Percentiles rank a stretch among this genome's conserved stretches.
Evolutionary conservation across 1,140 invertebrate genomes (phyloP).

Genomic region (Chymomyza costata): DNA sequence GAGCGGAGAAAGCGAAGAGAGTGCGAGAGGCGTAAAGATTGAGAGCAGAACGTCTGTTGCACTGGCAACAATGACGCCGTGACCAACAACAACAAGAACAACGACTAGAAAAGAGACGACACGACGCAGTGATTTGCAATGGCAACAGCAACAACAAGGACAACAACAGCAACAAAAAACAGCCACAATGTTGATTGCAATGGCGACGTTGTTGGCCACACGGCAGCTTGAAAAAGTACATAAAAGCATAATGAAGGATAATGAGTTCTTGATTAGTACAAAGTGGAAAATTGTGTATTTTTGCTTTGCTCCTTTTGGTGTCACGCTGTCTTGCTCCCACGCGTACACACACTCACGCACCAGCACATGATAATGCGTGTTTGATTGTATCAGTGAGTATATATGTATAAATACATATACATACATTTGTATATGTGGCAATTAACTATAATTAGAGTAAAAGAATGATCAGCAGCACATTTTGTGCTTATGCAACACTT

Average conservation of each 20-base stretch:
- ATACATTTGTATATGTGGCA: conserved; percentile 25
- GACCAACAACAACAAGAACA: no score
- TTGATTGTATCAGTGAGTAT: no score
- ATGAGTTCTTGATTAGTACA: conserved; percentile 65
- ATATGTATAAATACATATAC: no score
- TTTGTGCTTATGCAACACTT: background rate
- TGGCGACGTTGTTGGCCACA: conserved; percentile 37
- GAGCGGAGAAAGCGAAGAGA: background rate
- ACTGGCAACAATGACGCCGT: background rate
- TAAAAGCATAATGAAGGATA: conserved; percentile 63
- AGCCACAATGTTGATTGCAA: conserved; percentile 11
- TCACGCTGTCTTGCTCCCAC: conserved; percentile 12
- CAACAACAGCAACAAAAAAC: no score
- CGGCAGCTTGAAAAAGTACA: conserved; percentile 33
- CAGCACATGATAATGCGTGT: conserved; percentile 1
- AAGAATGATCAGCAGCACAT: background rate
- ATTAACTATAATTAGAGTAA: conserved; percentile 57
- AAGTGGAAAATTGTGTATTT: conserved; percentile 65
- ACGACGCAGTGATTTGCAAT: background rate
- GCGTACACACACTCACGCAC: conserved; percentile 7
- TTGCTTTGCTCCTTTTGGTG: conserved; percentile 16
- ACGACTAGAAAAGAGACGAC: no score
- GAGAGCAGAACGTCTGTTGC: no score
- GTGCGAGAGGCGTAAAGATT: no score
- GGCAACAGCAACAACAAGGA: background rate